Evolutionary conservation across 2,797 vertebrate species (phyloP), one percentile per base, ranked within the genome.

Genomic region (Helarctos malayanus): DNA sequence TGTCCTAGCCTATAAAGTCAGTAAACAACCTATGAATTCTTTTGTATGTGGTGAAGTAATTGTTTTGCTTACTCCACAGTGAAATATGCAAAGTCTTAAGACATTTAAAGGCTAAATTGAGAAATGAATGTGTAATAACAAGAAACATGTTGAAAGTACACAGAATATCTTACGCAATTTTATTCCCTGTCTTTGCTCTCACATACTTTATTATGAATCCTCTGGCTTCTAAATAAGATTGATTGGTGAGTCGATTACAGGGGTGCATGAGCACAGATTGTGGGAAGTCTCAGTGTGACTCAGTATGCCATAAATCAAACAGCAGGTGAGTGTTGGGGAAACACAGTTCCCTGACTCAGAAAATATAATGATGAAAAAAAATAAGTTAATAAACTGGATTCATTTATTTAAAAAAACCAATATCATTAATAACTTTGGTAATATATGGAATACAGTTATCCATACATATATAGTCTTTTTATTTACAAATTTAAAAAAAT

Each of bases 141-240:
- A 85, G 73, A 96, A 78, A 88, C 19, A 59, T 71, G 5, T 45
- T 76, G 29, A 32, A 87, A 93, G 12, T 38, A 54, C 2, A 54
- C 32, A 65, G 18, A 81, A 82, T 41, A 1, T 56, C 83, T 83
- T 35, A 65, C 7, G 45, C 1, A n/a, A 32, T 91, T 96, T 84
- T 59, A 89, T 83, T 86, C 10, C 4, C 13, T 90, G 9, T 59
- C 15, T 92, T 90, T 89, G 27, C 5, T 86, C 23, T 79, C 49
- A 38, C 16, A 78, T 5, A 57, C 19, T 91, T 69, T 73, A 81
- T 86, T 75, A 29, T 84, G 84, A 52, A 47, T 73, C 23, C 18
- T 80, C 4, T 59, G 29, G 75, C 57, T 95, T 95, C 54, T 69
- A 97, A 95, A 75, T 85, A 52, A 96, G 71, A 94, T 92, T 87